Base-by-base conservation (phyloP, 2,888 invertebrate genomes). In the Cryptocheilus praepositus region DNA sequence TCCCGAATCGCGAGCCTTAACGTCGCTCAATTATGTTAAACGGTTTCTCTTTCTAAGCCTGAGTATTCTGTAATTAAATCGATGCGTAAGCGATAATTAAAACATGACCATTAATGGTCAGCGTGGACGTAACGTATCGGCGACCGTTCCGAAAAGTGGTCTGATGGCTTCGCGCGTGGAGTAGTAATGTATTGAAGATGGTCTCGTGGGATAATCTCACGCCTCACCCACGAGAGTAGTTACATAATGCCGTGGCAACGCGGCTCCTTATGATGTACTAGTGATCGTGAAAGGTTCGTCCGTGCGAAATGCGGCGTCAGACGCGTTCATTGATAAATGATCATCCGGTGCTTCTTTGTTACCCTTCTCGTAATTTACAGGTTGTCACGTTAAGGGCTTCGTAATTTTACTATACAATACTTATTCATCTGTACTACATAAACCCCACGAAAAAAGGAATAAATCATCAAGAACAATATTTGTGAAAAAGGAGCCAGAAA, bases 261-360 rank as follows among this genome's bases (percentile, higher is more conserved):
- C 43, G 16, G 56, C 59, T 70, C 59, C 46, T 64, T 78, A 81
- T 76, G 79, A 79, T 74, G 71, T 70, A 70, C 60, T 68, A 61
- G 68, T 81, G 77, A 80, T 85, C 82, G 85, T 85, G 82, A 86
- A 86, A 86, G 84, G 82, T 83, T 83, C 64, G 61, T 61, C 43
- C 74, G 67, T 65, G 67, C 60, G 65, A 76, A 76, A 74, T 67
- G 67, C 64, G 54, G 54, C 57, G 22, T 64, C 52, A 45, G 25
- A 7, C 69, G 53, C 66, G 61, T 69, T 77, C 78, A 80, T 81
- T 77, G 74, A 82, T 77, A 71, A 76, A 36, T 36, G 36, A 36
- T 11, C 4, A 11, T 36, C 36, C 36, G 36, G 13, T 36, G 36
- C 8, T 36, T 11, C 36, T 36, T 36, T 11, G 36, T 36, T 36